Conservation (phyloP, 1,140 invertebrate species). For the Drosophila tani region DNA sequence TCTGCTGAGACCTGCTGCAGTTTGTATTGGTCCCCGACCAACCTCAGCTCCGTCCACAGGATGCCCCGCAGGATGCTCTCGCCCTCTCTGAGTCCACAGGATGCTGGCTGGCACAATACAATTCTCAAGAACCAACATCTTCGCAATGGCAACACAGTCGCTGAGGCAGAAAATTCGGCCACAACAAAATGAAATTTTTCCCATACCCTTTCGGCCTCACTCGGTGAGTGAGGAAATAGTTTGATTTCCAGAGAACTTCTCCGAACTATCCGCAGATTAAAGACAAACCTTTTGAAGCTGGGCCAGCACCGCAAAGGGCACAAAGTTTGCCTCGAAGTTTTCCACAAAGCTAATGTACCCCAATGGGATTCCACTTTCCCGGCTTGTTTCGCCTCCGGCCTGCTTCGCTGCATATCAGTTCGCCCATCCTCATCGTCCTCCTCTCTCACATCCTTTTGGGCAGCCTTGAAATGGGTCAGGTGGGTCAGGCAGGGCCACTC, state of each 20-base stretch:
- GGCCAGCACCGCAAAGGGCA: slow-evolving; percentile 26
- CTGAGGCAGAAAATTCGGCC: slow-evolving; percentile 34
- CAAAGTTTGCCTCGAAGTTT: slow-evolving; percentile 38
- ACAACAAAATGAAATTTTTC: slow-evolving; percentile 26
- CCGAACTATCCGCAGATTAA: slow-evolving; percentile 41
- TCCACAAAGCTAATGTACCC: slow-evolving; percentile 54
- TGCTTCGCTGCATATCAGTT: slow-evolving; percentile 38
- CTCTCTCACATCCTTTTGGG: not conserved
- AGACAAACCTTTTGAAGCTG: slow-evolving; percentile 27
- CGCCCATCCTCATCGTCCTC: slow-evolving; percentile 17
- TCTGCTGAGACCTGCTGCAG: slow-evolving; percentile 59
- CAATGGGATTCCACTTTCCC: slow-evolving; percentile 23
- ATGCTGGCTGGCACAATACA: slow-evolving; percentile 40
- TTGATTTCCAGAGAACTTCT: slow-evolving; percentile 21
- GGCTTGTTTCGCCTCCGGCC: slow-evolving; percentile 27
- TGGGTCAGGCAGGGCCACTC: slow-evolving; percentile 10
- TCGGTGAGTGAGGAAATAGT: slow-evolving; percentile 27
- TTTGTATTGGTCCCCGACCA: slow-evolving; percentile 34
- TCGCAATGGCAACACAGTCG: slow-evolving; percentile 17
- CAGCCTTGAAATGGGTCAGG: slow-evolving; percentile 38
- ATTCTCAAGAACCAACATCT: slow-evolving; percentile 51
- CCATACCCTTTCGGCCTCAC: slow-evolving; percentile 15
- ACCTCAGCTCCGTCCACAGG: slow-evolving; percentile 7
- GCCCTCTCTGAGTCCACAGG: not conserved
- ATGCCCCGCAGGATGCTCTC: slow-evolving; percentile 18